These are phyloP conservation scores for Charadrius vociferus DNA, from an alignment of 2,113 vertebrate species.

Conservation along the genomic window DNA sequence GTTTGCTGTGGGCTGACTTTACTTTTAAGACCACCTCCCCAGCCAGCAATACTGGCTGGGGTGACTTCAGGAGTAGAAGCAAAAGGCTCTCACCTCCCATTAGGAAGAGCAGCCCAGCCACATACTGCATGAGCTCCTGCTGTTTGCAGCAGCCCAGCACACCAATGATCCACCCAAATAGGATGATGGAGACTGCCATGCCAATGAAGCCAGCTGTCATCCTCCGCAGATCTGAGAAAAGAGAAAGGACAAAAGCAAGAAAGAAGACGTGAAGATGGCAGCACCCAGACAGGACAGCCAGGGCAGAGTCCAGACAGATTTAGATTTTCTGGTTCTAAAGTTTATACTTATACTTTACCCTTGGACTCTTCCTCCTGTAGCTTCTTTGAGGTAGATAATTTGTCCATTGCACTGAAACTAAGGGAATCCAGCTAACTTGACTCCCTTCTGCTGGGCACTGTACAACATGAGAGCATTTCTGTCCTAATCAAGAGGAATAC, in stretches of 20 bases:
- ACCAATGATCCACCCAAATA: conserved; percentile 92
- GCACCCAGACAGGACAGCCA: not conserved
- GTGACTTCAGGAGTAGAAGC: not conserved
- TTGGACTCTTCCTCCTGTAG: not conserved
- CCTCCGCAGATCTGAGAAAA: conserved; percentile 84
- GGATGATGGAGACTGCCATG: conserved; percentile 93
- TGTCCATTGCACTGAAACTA: not conserved
- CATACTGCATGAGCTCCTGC: conserved; percentile 94
- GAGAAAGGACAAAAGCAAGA: not conserved
- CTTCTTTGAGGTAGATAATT: not conserved
- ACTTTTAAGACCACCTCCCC: not conserved
- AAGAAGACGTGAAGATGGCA: not conserved
- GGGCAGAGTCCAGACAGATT: not conserved
- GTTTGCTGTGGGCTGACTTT: not conserved
- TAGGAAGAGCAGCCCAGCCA: conserved; percentile 93
- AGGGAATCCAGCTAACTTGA: not conserved
- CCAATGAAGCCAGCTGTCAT: conserved; percentile 94
- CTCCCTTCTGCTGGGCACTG: not conserved
- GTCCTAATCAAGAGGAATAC: not conserved
- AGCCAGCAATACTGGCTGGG: not conserved
- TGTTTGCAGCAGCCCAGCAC: conserved; percentile 92
- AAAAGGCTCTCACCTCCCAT: conserved; percentile 87
- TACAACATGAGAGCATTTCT: not conserved
- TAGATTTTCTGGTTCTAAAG: not conserved
- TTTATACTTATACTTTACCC: not conserved